These are phyloP conservation scores for Polydrusus cervinus DNA, from an alignment of 2,888 invertebrate genomes.

Conservation along the genomic window DNA sequence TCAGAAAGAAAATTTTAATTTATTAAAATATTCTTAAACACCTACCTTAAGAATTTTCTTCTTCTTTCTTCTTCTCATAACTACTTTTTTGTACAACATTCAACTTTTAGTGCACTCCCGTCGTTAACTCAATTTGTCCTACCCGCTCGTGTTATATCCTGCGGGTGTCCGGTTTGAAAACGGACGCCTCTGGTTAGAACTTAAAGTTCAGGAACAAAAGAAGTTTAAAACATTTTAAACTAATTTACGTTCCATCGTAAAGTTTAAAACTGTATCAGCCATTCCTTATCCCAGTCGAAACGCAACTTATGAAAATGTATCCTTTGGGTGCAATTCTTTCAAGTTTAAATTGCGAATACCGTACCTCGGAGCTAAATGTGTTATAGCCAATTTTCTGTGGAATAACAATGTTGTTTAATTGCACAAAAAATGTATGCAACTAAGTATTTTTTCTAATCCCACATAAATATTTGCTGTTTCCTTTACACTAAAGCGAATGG, in stretches of 20 bases:
- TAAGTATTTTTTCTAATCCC: no score
- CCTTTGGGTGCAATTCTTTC: slow-evolving; percentile 42
- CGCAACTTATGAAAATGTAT: slow-evolving; percentile 34
- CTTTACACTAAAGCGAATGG: no score
- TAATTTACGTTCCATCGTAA: not conserved
- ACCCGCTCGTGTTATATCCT: no score
- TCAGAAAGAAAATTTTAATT: no score
- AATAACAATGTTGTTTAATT: slow-evolving; percentile 13
- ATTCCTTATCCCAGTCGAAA: not conserved
- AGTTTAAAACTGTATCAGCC: slow-evolving; percentile 5
- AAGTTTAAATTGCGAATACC: slow-evolving; percentile 39
- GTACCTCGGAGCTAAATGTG: slow-evolving; percentile 29
- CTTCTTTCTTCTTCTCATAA: no score
- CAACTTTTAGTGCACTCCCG: no score
- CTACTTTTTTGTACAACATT: no score
- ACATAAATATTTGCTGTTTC: not conserved
- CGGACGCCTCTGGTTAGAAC: no score
- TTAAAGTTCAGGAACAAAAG: not conserved
- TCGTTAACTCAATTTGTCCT: no score
- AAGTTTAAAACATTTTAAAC: slow-evolving; percentile 1
- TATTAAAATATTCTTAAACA: no score
- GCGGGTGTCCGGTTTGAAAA: no score
- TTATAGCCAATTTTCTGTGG: slow-evolving; percentile 28
- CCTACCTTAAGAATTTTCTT: no score
- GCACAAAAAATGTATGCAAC: not conserved